Evolutionary conservation across 2,113 vertebrate genomes (phyloP), one percentile per base, ranked within the genome.

Genomic region (Psittacula cyanocephala): DNA sequence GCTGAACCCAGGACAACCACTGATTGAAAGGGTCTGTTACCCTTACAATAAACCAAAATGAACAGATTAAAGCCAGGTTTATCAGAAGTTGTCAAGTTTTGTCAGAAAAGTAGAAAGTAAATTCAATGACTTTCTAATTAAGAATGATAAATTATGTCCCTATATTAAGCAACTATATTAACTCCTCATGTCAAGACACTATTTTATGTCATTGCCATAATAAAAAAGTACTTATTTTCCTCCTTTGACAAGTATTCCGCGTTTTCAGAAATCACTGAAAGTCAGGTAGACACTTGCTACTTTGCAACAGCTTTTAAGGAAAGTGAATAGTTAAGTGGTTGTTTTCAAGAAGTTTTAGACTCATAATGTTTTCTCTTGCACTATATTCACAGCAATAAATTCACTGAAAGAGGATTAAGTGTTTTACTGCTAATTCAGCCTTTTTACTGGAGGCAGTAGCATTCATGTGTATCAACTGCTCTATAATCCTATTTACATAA

Each of bases 401-500:
- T 91, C 71, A 20, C 25, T 65, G 50, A 72, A 83, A 95, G 83
- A 93, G 46, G 82, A 88, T 93, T 94, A 94, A 86, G 44, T 74
- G 17, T 86, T 96, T 92, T 93, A 62, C 82, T 83, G 7, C 49
- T 83, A 88, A 69, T 94, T 94, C 71, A 83, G 16, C 37, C 68
- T 70, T 83, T 67, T 86, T 92, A 80, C 63, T 57, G 22, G 63
- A 70, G 59, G 53, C 74, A 80, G 59, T 69, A 88, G 68, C 92
- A 88, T 83, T 83, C 25, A 6, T 35, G 31, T 28, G n/a, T 83
- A 84, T 75, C 81, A 78, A 64, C 55, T 75, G 50, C 86, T 86
- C 72, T 47, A 23, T 88, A 94, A 82, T 50, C 90, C 85, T 82
- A 9, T 28, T 69, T 71, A 33, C 65, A 75, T 14, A 71, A 70